A percentile compares a stretch with the other conserved stretches of the same genome.
Evolutionary conservation across 2,113 vertebrate genomes (phyloP).

Genomic region (Nothoprocta pentlandii): DNA sequence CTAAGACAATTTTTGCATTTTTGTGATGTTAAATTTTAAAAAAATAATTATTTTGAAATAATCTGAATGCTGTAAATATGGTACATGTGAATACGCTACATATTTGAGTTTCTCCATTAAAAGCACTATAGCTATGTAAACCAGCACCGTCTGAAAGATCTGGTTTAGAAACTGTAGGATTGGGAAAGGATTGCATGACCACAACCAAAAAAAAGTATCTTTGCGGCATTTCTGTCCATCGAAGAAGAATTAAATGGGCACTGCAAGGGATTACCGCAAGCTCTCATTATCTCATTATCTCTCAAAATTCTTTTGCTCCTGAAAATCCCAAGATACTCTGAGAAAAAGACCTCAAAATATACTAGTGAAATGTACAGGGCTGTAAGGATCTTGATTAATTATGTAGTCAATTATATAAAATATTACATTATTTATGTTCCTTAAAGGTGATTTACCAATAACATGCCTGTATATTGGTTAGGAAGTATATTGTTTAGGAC

Average conservation of each 20-base stretch:
- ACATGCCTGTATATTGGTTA: neutral
- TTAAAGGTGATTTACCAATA: neutral
- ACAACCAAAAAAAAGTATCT: neutral
- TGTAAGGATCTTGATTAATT: neutral
- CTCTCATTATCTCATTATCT: neutral
- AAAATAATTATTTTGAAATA: neutral
- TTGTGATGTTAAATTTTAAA: neutral
- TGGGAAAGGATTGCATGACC: neutral
- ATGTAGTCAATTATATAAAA: neutral
- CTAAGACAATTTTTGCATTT: neutral
- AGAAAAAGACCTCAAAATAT: neutral
- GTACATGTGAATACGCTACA: neutral
- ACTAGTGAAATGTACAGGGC: neutral
- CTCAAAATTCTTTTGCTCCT: neutral
- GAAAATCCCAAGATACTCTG: neutral
- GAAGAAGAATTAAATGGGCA: neutral
- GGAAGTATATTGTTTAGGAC: neutral
- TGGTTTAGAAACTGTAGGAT: neutral
- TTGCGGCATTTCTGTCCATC: neutral
- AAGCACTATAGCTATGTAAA: neutral
- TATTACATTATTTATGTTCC: neutral
- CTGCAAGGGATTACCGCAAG: neutral
- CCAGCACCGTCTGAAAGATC: neutral
- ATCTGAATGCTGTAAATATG: neutral
- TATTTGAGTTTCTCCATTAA: neutral